Conservation (phyloP, 2,113 vertebrate genomes). For the Oreochromis aureus region DNA sequence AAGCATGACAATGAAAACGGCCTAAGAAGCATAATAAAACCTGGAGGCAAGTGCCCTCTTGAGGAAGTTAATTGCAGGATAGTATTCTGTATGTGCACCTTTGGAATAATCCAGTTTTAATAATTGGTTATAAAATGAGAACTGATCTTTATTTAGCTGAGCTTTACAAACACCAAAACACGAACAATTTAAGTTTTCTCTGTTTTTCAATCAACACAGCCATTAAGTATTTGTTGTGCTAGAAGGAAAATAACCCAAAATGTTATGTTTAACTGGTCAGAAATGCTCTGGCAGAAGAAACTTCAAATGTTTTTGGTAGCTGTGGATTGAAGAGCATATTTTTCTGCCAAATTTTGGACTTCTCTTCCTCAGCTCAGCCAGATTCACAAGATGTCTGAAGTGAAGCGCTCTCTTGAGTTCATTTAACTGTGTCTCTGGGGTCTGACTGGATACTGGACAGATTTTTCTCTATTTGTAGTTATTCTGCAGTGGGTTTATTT, state of each 20-base stretch:
- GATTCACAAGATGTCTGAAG: not conserved
- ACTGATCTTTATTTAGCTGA: not conserved
- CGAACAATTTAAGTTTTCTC: not conserved
- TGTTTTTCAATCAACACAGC: not conserved
- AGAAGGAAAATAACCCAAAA: not conserved
- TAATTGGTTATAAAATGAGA: not conserved
- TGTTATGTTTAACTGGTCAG: not conserved
- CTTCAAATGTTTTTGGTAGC: not conserved
- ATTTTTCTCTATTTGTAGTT: not conserved
- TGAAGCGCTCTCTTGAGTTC: not conserved
- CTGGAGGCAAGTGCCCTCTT: not conserved
- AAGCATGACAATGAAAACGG: not conserved
- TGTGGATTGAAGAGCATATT: not conserved
- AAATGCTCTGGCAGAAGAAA: not conserved
- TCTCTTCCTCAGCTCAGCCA: not conserved
- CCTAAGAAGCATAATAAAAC: not conserved
- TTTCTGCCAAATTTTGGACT: not conserved
- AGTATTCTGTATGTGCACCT: not conserved
- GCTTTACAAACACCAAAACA: not conserved
- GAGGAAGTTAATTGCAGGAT: not conserved
- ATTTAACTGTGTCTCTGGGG: not conserved
- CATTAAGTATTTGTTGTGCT: not conserved
- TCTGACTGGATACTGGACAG: not conserved
- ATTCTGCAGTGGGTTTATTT: not conserved
- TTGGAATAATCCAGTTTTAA: not conserved